Evolutionary conservation across 2,888 invertebrate species (phyloP).

Genomic region (Eristalinus aeneus): DNA sequence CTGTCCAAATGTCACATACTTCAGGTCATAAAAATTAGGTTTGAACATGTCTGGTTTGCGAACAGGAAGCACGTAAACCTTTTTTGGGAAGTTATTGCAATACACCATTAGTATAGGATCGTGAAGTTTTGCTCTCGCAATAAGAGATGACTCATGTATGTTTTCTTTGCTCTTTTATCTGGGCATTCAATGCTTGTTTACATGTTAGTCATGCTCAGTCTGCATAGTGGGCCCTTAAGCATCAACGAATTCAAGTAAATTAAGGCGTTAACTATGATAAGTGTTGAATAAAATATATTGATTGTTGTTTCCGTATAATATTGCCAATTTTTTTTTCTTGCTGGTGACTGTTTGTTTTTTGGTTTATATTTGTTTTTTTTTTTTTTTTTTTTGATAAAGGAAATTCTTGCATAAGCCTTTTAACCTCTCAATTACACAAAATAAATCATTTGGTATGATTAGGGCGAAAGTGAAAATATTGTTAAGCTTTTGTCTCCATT

Average conservation of each 20-base stretch:
- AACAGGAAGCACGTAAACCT: conserved; percentile 28
- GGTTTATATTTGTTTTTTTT: not conserved
- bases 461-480: too few species aligned
- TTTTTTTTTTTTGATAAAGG: too few species aligned
- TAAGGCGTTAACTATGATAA: not conserved
- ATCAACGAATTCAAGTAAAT: not conserved
- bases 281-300: not conserved
- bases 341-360: too few species aligned
- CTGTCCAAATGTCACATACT: not conserved
- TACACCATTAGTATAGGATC: not conserved
- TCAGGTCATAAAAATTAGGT: conserved; percentile 8
- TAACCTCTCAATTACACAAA: too few species aligned
- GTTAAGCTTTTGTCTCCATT: too few species aligned
- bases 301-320: not conserved
- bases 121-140: not conserved
- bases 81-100: conserved; percentile 12
- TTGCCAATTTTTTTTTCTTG: not conserved
- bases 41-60: conserved; percentile 8
- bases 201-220: not conserved
- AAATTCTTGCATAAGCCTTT: too few species aligned
- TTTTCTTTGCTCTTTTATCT: conserved; percentile 6
- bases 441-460: too few species aligned
- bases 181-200: not conserved
- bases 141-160: conserved; percentile 6
- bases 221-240: not conserved